phyloP scores from a whole-genome alignment of 2,888 invertebrate species.

The Cancer borealis region DNA sequence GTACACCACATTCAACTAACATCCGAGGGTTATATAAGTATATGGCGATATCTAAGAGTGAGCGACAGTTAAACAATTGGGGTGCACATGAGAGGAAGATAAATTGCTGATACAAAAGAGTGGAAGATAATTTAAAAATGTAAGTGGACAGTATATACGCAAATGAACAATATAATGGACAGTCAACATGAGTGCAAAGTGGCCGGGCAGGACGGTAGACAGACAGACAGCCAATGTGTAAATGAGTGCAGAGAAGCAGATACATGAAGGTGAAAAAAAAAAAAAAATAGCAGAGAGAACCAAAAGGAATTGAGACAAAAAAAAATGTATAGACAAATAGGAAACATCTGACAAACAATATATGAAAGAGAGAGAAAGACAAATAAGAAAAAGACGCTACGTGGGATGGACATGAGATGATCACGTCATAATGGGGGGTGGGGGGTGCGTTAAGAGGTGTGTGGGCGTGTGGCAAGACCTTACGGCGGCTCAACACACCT shows the following conservation, averaged over 20 bases:
- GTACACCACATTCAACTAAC: constrained; percentile 15
- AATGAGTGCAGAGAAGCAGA: background rate
- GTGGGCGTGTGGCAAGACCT: constrained; percentile 14
- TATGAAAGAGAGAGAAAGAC: background rate
- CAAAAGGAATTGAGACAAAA: background rate
- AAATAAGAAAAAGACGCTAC: background rate
- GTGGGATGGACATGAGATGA: background rate
- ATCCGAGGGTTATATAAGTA: background rate
- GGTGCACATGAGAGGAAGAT: background rate
- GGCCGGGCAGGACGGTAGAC: background rate
- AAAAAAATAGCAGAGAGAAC: background rate
- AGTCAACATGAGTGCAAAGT: background rate
- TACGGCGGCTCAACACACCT: background rate
- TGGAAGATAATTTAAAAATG: background rate
- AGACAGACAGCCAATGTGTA: background rate
- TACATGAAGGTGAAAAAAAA: background rate
- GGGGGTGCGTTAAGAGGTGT: background rate
- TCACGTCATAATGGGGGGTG: background rate
- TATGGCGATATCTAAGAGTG: background rate
- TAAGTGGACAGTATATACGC: background rate
- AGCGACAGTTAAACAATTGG: background rate
- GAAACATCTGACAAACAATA: background rate
- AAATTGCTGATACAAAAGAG: background rate
- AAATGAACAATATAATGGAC: background rate
- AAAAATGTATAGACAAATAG: background rate